Base-by-base conservation (phyloP, 2,113 vertebrate genomes). In the Ophthalmolycus amberensis region DNA sequence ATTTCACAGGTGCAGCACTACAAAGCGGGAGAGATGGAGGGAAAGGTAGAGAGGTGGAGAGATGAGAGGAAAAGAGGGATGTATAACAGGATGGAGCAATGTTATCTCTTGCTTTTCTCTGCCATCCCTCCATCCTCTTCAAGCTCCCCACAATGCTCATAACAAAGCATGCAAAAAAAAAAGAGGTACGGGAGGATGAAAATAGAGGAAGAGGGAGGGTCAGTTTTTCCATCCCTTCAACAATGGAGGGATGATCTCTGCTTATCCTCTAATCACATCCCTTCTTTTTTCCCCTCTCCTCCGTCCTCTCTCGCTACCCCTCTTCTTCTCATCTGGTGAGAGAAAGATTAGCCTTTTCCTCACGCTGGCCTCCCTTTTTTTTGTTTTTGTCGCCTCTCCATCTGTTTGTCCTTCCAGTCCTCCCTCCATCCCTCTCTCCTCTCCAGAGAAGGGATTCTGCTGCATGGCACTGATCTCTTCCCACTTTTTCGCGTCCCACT, bases 241-340 rank as follows among this genome's bases (percentile, higher is more conserved):
- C 91, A 94, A 93, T 92, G 68, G 82, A 88, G 84, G 89, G 93
- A 93, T 94, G 90, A 93, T 91, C 92, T 91, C 74, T 87, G 83
- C 81, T 93, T 91, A 93, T 93, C 91, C 91, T 89, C 84, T 92
- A 91, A 90, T 94, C 93, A 87, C 83, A 76, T 83, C 85, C 80
- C 89, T 85, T 82, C 84, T 80, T 92, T 88, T 81, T 79, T 81
- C 20, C 73, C 78, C 83, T 84, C 84, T 84, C 85, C 67, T 89
- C 83, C 42, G 12, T 89, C 77, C 87, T 90, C 85, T 62, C 79
- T 74, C 44, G 9, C 69, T 88, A 77, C 70, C 78, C 62, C 63
- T 89, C 71, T 67, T 73, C 73, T 78, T 78, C 75, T 90, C 87
- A 81, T 88, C 73, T 86, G 81, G 67, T 64, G 80, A 73, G 83